A percentile compares a stretch with the other conserved stretches of the same genome.
phyloP scores from a whole-genome alignment of 1,140 invertebrate genomes.

The Aphaenogaster ashmeadi region DNA sequence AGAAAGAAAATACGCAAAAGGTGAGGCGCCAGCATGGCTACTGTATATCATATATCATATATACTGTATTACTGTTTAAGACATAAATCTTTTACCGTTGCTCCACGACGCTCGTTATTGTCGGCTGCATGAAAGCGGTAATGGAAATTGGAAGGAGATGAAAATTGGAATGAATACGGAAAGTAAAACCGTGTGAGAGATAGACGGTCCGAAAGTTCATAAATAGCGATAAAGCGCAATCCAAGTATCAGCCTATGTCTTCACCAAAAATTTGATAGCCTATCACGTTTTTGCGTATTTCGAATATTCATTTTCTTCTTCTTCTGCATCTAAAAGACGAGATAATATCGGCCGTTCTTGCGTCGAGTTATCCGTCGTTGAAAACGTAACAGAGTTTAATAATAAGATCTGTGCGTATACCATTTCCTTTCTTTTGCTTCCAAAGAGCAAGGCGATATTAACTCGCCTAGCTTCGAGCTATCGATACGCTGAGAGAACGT shows the following conservation, averaged over 20 bases:
- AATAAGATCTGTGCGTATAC: conserved; percentile 1
- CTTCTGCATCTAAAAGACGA: not conserved
- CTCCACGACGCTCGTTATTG: not conserved
- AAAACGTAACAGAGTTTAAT: conserved; percentile 11
- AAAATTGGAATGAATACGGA: conserved; percentile 15
- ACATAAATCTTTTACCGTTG: not conserved
- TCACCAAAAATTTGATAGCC: not conserved
- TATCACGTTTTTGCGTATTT: not conserved
- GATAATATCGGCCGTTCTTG: not conserved
- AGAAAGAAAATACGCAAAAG: too few species aligned
- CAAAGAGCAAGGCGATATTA: conserved; percentile 8
- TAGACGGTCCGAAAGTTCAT: not conserved
- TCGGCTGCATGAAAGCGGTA: not conserved
- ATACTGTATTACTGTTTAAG: too few species aligned
- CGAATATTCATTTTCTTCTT: not conserved
- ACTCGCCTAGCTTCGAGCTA: conserved; percentile 18
- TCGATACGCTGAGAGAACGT: not conserved
- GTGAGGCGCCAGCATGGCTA: too few species aligned
- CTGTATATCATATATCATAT: not conserved
- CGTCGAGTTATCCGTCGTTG: not conserved
- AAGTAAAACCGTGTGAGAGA: not conserved
- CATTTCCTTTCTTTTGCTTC: not conserved
- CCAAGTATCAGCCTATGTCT: not conserved
- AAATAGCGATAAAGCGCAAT: conserved; percentile 11
- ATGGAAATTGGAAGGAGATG: not conserved